Evolutionary conservation across 2,888 invertebrate genomes (phyloP), one percentile per base, ranked within the genome.

Genomic region (Tryphoninae sp.): DNA sequence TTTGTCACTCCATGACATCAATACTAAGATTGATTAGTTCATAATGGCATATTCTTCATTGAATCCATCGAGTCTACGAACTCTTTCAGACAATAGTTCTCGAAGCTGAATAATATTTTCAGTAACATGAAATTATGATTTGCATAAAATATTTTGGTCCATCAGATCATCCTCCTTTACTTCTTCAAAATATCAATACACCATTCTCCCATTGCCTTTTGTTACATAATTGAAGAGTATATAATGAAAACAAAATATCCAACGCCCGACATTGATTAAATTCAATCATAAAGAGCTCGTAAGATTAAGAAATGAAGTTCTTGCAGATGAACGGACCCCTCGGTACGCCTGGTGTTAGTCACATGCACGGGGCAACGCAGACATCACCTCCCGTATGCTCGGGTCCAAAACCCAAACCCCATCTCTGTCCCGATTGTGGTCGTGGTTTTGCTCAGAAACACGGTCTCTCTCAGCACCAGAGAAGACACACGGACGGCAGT

Each of bases 391-490:
- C 92, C 33, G 90, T 91, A 19, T 89, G 90, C 69, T 84, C 88
- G 45, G 91, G 92, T 9, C 92, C 91, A 2, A 93, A 96, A 88
- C 95, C 96, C 26, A 96, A 96, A 91, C 94, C 96, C 76, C 96
- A 96, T 89, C 94, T 96, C 85, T 97, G 97, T 88, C 94, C 94
- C 33, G 96, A 96, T 87, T 97, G 97, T 87, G 96, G 96, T 58
- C 96, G 96, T 89, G 96, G 96, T 3, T 97, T 97, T 86, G 96
- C 96, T 1, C 96, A 96, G 65, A 96, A 96, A 90, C 97, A 97
- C 85, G 96, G 97, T 0, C 92, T 97, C 4, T 93, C 96, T 80
- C 96, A 96, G 87, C 97, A 97, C 91, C 96, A 96, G 87, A 94
- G 96, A 82, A 94, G 95, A 91, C 96, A 96, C 89, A 96, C 96